Evolutionary conservation across 1,140 invertebrate species (phyloP), one percentile per base, ranked within the genome.

Genomic region (Drosophila sechellia): DNA sequence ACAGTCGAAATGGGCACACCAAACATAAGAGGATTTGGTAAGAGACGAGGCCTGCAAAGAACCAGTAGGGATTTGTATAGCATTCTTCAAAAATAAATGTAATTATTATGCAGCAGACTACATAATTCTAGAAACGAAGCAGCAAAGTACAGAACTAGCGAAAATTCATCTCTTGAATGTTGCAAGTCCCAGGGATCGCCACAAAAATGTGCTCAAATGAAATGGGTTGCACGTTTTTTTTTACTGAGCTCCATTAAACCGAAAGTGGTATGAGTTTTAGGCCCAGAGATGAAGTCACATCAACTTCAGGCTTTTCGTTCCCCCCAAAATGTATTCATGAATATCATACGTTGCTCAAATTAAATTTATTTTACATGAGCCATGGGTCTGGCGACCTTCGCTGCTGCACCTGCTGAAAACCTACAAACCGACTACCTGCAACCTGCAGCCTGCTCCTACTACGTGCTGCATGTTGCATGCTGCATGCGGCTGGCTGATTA

Each of bases 311-410:
- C 53, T 20, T 48, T 25, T 25, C 22, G n/a, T 8, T 15, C 6
- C 27, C 34, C 15, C 20, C 22, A 80, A 80, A 70, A 80, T 83
- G 80, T 73, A 83, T 83, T 83, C 79, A 83, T 83, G 75, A 79
- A 71, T 84, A 79, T 69, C 81, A 79, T 59, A 76, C 60, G 54
- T 65, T 66, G 52, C 70, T 71, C 81, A 79, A 83, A 83, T 76
- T 60, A 83, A 83, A 83, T 83, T 76, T 83, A 83, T 83, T 79
- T 79, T 76, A 71, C 75, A 83, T 84, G 80, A 83, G 79, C 45
- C 49, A 40, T 15, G 70, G 70, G 25, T 25, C 39, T 20, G 54
- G 63, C 70, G 80, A 83, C 80, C 80, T 83, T 75, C 75, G 75
- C 27, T 52, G 50, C 50, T 53, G 75, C 27, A 45, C 46, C 49